Evolutionary conservation across 2,888 invertebrate species (phyloP).

Genomic region (Sphaerophoria rueppellii): DNA sequence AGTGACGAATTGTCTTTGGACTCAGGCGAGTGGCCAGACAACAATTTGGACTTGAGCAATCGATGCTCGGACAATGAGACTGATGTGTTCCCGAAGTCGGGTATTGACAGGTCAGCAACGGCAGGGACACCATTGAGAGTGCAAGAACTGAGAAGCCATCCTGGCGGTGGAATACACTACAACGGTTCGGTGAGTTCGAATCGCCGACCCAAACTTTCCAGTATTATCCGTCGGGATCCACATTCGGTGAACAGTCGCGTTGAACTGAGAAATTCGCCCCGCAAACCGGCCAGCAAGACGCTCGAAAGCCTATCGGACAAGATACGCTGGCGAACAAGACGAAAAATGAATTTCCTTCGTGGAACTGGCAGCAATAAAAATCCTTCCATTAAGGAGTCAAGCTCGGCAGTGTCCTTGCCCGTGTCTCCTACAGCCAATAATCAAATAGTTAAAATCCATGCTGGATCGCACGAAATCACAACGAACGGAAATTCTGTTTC

Average conservation of each 20-base stretch:
- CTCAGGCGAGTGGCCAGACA: slow-evolving; percentile 61
- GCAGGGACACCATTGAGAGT: slow-evolving; percentile 54
- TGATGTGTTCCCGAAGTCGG: slow-evolving; percentile 71
- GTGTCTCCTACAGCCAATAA: slow-evolving; percentile 54
- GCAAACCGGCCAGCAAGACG: slow-evolving; percentile 63
- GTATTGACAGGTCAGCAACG: slow-evolving; percentile 52
- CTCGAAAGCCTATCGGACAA: slow-evolving; percentile 70
- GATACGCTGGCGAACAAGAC: slow-evolving; percentile 68
- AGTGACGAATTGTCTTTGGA: slow-evolving; percentile 66
- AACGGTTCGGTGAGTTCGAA: slow-evolving; percentile 67
- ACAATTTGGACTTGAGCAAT: slow-evolving; percentile 56
- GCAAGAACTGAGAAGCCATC: slow-evolving; percentile 61
- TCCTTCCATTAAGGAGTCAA: slow-evolving; percentile 63
- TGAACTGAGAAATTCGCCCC: slow-evolving; percentile 61
- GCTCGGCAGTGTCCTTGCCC: slow-evolving; percentile 56
- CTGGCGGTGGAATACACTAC: slow-evolving; percentile 76
- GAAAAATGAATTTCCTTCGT: slow-evolving; percentile 70
- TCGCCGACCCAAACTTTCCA: slow-evolving; percentile 77
- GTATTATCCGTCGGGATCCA: slow-evolving; percentile 75
- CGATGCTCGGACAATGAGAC: slow-evolving; percentile 73
- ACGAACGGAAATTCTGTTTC: slow-evolving; percentile 68
- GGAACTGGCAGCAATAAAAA: slow-evolving; percentile 56
- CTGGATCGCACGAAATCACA: slow-evolving; percentile 64
- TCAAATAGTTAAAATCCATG: slow-evolving; percentile 42
- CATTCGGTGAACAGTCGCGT: slow-evolving; percentile 64